These are phyloP conservation scores for Megalonaias nervosa DNA, from an alignment of 1,140 invertebrate genomes.

Conservation along the genomic window DNA sequence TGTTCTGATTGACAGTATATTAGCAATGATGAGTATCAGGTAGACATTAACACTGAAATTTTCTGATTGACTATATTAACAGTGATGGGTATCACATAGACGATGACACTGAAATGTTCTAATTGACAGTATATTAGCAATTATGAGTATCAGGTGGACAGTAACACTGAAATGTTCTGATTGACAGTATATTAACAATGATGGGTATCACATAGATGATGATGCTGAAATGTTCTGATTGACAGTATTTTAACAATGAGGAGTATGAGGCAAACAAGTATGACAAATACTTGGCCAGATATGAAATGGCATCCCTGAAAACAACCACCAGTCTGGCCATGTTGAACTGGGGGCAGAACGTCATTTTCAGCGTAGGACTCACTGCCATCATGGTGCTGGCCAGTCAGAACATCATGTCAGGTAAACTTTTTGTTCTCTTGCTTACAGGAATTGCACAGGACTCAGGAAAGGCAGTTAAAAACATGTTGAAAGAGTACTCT, in stretches of 20 bases:
- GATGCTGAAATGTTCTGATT: no score
- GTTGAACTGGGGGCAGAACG: constrained; percentile 99
- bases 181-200: constrained; percentile 97
- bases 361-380: constrained; percentile 94
- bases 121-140: no score
- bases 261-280: constrained; percentile 93
- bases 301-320: constrained; percentile 87
- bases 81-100: constrained; percentile 86
- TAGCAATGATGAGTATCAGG: no score
- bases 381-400: constrained; percentile 96
- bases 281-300: constrained; percentile 80
- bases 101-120: no score
- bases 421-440: constrained; percentile 72
- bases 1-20: no score
- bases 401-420: constrained; percentile 89
- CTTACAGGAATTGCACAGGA: no score
- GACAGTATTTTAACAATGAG: constrained; percentile 99
- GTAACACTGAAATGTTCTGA: no score
- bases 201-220: constrained; percentile 77
- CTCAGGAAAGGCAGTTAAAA: no score
- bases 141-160: no score
- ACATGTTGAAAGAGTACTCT: no score
- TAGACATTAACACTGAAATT: no score
- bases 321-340: constrained; percentile 94
- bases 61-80: constrained; percentile 86